Base-by-base conservation (phyloP, 2,113 vertebrate species). In the Ceuthmochares aereus region DNA sequence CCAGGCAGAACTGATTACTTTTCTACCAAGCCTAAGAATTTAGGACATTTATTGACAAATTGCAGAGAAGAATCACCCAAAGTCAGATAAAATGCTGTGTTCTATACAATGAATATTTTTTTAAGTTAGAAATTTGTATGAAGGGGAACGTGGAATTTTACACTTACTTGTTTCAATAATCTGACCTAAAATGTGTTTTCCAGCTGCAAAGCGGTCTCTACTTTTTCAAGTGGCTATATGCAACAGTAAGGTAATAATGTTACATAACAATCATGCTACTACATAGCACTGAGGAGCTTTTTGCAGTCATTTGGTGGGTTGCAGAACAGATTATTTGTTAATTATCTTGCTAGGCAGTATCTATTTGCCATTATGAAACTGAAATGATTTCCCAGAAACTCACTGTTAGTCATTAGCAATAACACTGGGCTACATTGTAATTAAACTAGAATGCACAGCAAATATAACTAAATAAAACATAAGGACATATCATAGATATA, bases 221-320 rank as follows among this genome's bases (percentile, higher is more conserved):
- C 18, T 62, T 85, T 82, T 89, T 58, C 18, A 70, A 51, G 27
- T 42, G n/a, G 12, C 30, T 63, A 12, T 52, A 56, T 27, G 4
- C 42, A 84, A 52, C 2, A 5, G 5, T 60, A 68, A 58, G 32
- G 8, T 64, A 52, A 56, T 51, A 72, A 87, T 34, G n/a, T 40
- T 40, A 79, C 18, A 40, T 20, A 72, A 42, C 4, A 70, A 19
- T 60, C 32, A 40, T 64, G 13, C 7, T 64, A 47, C 6, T 49
- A 32, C 0, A 3, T 23, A 74, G 2, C 18, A 40, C 29, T 66
- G 13, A 59, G 12, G 9, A 5, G 0, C 1, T 54, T 68, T 75
- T 88, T 92, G 49, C 15, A 67, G 51, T 49, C 19, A 13, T 58
- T 84, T 90, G 3, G 3, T 73, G 14, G 5, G 12, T 64, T 70